Evolutionary conservation across 1,140 invertebrate species (phyloP).

Genomic region (Oryzaephilus surinamensis): DNA sequence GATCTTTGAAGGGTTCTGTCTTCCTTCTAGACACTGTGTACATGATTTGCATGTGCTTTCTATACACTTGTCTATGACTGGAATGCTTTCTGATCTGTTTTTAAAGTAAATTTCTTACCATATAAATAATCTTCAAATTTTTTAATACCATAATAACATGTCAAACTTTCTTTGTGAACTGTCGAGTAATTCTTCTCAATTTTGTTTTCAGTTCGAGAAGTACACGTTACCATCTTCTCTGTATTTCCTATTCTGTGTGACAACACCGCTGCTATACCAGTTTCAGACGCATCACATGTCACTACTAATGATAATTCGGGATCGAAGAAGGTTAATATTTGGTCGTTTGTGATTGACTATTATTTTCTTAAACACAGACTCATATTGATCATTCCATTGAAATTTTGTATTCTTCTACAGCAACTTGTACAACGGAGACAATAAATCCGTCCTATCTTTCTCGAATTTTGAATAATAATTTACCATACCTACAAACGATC

Average conservation of each 20-base stretch:
- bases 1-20: no score
- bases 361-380: conserved; percentile 19
- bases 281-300: conserved; percentile 4
- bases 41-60: no score
- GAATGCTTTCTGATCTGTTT: conserved; percentile 40
- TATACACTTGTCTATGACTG: no score
- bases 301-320: conserved; percentile 7
- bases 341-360: conserved; percentile 18
- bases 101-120: conserved; percentile 33
- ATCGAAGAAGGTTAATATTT: conserved; percentile 16
- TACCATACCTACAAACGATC: conserved; percentile 30
- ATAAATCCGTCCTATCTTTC: conserved; percentile 14
- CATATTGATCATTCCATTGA: conserved; percentile 9
- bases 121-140: conserved; percentile 37
- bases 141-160: conserved; percentile 15
- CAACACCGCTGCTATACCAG: conserved; percentile 10
- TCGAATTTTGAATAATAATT: conserved; percentile 33
- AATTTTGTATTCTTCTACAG: conserved; percentile 15
- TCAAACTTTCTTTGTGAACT: conserved; percentile 20
- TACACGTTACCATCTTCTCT: conserved; percentile 18
- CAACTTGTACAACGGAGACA: conserved; percentile 22
- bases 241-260: conserved; percentile 4
- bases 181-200: conserved; percentile 18
- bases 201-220: conserved; percentile 12
- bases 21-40: no score